Percentiles rank a stretch among this genome's conserved stretches.
Conservation (phyloP, 2,113 vertebrate genomes). For the Grantiella picta region DNA sequence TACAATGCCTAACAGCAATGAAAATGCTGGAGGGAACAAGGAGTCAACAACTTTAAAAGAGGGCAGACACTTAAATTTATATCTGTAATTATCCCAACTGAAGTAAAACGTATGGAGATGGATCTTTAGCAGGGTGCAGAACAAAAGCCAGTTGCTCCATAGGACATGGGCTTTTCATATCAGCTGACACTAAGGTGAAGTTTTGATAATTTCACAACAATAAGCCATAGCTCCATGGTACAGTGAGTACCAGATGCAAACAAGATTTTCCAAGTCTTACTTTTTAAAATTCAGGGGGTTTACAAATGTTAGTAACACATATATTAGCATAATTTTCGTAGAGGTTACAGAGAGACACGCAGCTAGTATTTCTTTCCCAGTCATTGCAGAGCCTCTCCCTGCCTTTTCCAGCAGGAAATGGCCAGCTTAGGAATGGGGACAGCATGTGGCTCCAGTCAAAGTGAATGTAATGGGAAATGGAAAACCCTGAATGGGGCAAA, state of each 20-base stretch:
- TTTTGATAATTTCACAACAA: neutral
- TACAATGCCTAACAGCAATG: neutral
- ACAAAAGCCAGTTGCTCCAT: neutral
- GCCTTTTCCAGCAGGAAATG: constrained; percentile 7
- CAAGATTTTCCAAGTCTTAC: neutral
- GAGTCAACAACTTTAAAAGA: neutral
- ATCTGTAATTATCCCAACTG: neutral
- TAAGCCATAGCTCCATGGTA: neutral
- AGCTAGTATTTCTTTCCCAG: neutral
- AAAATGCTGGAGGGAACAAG: neutral
- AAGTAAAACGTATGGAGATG: neutral
- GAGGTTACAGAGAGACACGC: neutral
- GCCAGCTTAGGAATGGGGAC: neutral
- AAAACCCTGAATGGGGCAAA: constrained; percentile 16
- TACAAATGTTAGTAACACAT: neutral
- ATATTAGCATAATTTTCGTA: neutral
- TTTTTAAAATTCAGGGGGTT: neutral
- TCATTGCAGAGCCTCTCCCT: neutral
- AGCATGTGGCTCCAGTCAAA: constrained; percentile 32
- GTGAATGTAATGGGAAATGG: neutral
- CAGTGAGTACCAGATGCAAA: neutral
- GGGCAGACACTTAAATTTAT: neutral
- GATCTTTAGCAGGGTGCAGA: neutral
- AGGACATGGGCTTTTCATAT: neutral
- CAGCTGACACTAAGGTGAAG: neutral